These are phyloP conservation scores for Sphaerophoria rueppellii DNA, from an alignment of 2,888 invertebrate genomes.

Conservation along the genomic window DNA sequence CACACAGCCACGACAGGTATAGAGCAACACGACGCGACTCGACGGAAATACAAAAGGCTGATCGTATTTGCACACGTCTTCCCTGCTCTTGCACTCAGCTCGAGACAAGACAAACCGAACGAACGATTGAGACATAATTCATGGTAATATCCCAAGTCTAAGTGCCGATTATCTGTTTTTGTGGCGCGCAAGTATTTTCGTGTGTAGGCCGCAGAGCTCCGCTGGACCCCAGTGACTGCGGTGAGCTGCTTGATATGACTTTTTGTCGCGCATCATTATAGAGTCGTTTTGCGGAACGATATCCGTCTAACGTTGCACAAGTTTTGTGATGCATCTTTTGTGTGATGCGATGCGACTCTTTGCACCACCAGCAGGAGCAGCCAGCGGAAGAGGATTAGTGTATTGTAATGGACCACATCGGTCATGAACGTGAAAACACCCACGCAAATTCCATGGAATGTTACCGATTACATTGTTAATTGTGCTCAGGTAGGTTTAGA, in stretches of 20 bases:
- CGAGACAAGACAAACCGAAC: neutral
- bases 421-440: constrained; percentile 13
- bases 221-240: neutral
- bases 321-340: constrained; percentile 28
- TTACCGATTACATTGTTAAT: neutral
- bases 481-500: neutral
- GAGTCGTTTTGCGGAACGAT: constrained; percentile 55
- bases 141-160: constrained; percentile 66
- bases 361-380: too few species aligned
- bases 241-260: constrained; percentile 25
- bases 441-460: constrained; percentile 33
- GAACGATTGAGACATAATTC: constrained; percentile 70
- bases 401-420: neutral
- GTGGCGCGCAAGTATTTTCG: constrained; percentile 31
- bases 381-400: constrained; percentile 10
- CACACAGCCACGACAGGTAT: constrained; percentile 15
- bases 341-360: neutral
- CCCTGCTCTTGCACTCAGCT: neutral
- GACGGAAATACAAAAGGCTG: neutral
- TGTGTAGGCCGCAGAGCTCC: constrained; percentile 32
- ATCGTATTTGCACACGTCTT: constrained; percentile 7
- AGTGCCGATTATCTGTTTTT: constrained; percentile 69
- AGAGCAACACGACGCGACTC: neutral
- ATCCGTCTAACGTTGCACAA: constrained; percentile 48
- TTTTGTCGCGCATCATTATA: constrained; percentile 66